These are phyloP conservation scores for Drosophila mauritiana DNA, from an alignment of 1,140 invertebrate genomes.

Conservation along the genomic window DNA sequence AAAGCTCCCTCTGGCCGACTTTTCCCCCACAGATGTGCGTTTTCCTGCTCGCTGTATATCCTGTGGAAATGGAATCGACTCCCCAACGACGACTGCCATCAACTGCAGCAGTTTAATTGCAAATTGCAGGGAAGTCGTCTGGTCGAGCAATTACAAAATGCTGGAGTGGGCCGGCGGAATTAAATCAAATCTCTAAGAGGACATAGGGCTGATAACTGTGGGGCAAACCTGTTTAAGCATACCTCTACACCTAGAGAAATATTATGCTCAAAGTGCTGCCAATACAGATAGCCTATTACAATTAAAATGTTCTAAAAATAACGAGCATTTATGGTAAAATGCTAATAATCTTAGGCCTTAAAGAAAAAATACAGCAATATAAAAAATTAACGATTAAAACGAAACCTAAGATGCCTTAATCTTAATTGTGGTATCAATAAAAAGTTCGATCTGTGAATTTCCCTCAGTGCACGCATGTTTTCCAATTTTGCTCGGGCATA, in stretches of 20 bases:
- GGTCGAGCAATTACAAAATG: conserved; percentile 20
- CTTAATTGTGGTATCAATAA: neutral
- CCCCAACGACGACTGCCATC: conserved; percentile 14
- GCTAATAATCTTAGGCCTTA: neutral
- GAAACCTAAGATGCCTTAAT: neutral
- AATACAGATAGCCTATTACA: neutral
- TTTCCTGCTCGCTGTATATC: neutral
- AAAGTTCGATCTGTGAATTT: neutral
- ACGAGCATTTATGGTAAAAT: neutral
- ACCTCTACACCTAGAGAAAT: neutral
- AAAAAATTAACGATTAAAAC: neutral
- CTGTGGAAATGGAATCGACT: conserved; percentile 1
- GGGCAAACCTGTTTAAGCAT: neutral
- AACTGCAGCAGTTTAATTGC: conserved; percentile 38
- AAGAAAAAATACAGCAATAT: neutral
- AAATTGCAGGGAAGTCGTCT: conserved; percentile 23
- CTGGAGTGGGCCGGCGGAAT: neutral
- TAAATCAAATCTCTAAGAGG: conserved; percentile 18
- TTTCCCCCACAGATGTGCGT: conserved; percentile 1
- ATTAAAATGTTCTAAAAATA: neutral
- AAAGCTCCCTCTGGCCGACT: neutral
- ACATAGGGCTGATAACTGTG: neutral
- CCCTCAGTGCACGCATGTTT: neutral
- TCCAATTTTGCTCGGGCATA: neutral
- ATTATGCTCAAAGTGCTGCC: neutral